phyloP scores from a whole-genome alignment of 2,113 vertebrate genomes.

The Rhombomys opimus region DNA sequence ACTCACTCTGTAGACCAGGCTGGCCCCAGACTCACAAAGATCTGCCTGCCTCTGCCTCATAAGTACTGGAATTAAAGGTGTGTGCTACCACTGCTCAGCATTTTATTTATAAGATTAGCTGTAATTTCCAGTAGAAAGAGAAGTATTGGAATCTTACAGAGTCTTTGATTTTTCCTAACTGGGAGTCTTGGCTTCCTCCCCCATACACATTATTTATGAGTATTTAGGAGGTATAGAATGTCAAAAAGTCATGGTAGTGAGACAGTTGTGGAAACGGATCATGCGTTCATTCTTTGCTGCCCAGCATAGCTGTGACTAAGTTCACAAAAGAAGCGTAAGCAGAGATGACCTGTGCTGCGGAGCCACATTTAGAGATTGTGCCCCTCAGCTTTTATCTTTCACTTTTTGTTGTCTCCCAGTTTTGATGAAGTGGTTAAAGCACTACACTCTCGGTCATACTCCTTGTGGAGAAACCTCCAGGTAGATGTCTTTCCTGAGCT shows the following conservation, averaged over 20 bases:
- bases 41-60: too few relatives aligned
- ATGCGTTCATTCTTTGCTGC: background rate
- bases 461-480: background rate
- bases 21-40: too few relatives aligned
- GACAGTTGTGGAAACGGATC: slow-evolving; percentile 18
- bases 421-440: background rate
- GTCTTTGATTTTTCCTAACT: slow-evolving; percentile 35
- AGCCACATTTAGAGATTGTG: background rate
- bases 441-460: background rate
- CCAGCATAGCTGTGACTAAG: background rate
- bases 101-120: slow-evolving; percentile 54
- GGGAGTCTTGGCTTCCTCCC: background rate
- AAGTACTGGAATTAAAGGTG: too few relatives aligned
- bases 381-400: background rate
- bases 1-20: too few relatives aligned
- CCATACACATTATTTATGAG: background rate
- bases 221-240: background rate
- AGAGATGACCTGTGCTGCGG: background rate
- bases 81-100: too few relatives aligned
- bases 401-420: background rate
- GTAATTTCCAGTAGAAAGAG: background rate
- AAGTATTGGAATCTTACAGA: slow-evolving; percentile 35
- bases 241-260: background rate
- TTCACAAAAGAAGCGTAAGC: background rate
- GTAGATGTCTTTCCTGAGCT: background rate